These are phyloP conservation scores for Knipowitschia caucasica DNA, from an alignment of 2,797 vertebrate genomes.

Conservation along the genomic window DNA sequence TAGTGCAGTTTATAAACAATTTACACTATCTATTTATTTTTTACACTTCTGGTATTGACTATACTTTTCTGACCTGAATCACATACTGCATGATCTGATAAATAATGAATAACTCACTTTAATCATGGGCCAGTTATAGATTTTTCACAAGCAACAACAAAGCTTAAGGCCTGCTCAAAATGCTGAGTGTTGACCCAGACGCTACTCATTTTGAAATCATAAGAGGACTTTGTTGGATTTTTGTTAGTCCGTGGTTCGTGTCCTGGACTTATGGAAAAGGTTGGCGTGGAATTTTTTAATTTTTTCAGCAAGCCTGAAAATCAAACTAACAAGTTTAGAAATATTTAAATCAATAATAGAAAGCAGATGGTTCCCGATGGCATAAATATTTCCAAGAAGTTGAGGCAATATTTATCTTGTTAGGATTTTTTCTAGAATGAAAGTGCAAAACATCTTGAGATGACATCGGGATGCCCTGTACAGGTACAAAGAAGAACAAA, in stretches of 20 bases:
- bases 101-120: slow-evolving; percentile 6
- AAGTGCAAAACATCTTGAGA: background rate
- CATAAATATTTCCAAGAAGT: slow-evolving; percentile 5
- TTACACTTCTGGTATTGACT: background rate
- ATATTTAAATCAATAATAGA: slow-evolving; percentile 11
- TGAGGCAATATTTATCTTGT: slow-evolving; percentile 1
- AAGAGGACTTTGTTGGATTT: background rate
- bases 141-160: slow-evolving; percentile 15
- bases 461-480: background rate
- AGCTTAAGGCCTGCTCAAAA: slow-evolving; percentile 29
- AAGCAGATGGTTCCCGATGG: slow-evolving; percentile 21
- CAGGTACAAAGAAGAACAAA: background rate
- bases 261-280: slow-evolving; percentile 12
- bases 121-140: slow-evolving; percentile 8
- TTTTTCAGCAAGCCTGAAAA: background rate
- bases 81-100: background rate
- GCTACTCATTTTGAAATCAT: slow-evolving; percentile 4
- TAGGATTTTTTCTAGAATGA: too few relatives aligned
- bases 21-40: background rate
- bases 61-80: slow-evolving; percentile 7
- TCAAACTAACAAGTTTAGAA: slow-evolving; percentile 18
- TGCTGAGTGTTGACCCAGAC: slow-evolving; percentile 25
- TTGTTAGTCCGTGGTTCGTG: slow-evolving; percentile 4
- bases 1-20: background rate
- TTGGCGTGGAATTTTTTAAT: slow-evolving; percentile 9